phyloP scores from a whole-genome alignment of 2,888 invertebrate species.

The Camponotus fellah region DNA sequence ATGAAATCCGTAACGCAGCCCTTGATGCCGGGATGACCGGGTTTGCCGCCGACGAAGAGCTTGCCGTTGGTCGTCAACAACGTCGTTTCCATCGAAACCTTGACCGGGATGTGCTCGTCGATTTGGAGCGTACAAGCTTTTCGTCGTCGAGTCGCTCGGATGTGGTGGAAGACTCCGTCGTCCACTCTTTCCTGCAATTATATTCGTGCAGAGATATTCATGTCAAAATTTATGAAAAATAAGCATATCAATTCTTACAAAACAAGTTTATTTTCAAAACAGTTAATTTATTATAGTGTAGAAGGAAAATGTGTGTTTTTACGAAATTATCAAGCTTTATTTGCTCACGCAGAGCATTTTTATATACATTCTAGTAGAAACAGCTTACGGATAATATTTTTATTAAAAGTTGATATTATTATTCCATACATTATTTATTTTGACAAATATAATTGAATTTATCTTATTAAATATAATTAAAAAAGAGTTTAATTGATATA shows the following conservation, averaged over 20 bases:
- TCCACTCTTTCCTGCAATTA: conserved; percentile 81
- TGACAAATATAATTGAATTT: background rate
- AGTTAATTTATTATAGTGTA: background rate
- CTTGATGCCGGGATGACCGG: conserved; percentile 83
- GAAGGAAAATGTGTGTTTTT: background rate
- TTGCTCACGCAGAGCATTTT: background rate
- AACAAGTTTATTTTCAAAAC: background rate
- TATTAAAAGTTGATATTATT: background rate
- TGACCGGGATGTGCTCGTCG: conserved; percentile 79
- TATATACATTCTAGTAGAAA: background rate
- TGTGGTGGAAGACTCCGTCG: conserved; percentile 83
- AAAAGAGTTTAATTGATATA: background rate
- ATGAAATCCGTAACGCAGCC: conserved; percentile 84
- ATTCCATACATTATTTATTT: conserved; percentile 1
- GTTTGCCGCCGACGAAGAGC: conserved; percentile 84
- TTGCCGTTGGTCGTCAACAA: conserved; percentile 84
- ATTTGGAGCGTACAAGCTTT: conserved; percentile 82
- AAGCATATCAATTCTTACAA: background rate
- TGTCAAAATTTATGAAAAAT: background rate
- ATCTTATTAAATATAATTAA: background rate
- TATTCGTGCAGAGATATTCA: background rate
- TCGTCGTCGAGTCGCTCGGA: conserved; percentile 81
- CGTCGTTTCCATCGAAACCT: conserved; percentile 79
- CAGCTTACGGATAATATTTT: background rate
- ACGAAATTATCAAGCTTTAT: background rate